Conservation (phyloP, 2,113 vertebrate genomes). For the Cairina moschata region DNA sequence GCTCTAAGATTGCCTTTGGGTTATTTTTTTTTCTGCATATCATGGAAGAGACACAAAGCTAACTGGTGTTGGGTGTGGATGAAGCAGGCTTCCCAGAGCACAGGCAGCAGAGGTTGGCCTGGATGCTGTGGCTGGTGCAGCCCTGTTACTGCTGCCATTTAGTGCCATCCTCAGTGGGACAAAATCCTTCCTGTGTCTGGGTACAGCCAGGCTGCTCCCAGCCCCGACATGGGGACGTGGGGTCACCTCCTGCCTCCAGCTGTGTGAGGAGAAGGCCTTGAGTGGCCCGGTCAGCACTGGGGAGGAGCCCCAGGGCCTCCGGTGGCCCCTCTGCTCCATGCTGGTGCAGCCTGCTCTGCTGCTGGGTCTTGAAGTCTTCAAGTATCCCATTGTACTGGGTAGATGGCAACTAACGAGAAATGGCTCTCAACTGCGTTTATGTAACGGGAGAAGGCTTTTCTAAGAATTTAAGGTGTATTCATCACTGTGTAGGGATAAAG, state of each 20-base stretch:
- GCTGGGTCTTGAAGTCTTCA: background rate
- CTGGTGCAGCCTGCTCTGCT: background rate
- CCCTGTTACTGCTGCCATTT: background rate
- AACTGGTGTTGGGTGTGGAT: background rate
- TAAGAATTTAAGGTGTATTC: background rate
- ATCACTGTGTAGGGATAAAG: background rate
- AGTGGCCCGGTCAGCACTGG: too few relatives aligned
- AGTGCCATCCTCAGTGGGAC: background rate
- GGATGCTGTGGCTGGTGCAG: background rate
- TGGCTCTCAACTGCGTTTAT: background rate
- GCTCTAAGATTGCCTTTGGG: too few relatives aligned
- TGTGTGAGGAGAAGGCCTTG: background rate
- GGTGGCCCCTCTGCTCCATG: background rate
- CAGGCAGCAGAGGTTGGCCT: background rate
- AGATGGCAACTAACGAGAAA: background rate
- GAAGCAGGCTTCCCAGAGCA: background rate
- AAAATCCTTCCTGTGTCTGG: background rate
- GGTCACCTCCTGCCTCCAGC: background rate
- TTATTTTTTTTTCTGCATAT: background rate
- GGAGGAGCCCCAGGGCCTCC: background rate
- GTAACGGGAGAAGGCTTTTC: rapidly evolving
- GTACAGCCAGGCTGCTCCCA: too few relatives aligned
- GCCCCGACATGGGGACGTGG: too few relatives aligned
- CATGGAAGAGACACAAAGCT: background rate
- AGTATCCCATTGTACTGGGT: background rate